Conservation (phyloP, 2,888 invertebrate species). For the Pseudoips prasinana region DNA sequence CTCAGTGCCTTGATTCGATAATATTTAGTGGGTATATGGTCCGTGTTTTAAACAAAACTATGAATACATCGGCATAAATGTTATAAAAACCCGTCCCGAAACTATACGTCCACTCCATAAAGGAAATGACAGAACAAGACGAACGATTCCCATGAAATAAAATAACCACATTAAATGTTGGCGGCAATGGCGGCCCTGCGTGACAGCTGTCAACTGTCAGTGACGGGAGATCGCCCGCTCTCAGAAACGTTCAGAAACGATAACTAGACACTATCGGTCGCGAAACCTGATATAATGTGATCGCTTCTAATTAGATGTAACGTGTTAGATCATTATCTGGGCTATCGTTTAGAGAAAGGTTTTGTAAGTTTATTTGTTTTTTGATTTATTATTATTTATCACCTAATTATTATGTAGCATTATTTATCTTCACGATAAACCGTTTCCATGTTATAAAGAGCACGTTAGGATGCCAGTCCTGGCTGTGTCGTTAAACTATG, state of each 20-base stretch:
- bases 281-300: conserved; percentile 69
- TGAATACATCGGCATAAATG: too few relatives aligned
- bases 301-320: conserved; percentile 57
- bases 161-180: conserved; percentile 36
- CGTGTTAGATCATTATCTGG: conserved; percentile 36
- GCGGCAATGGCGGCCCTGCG: conserved; percentile 32
- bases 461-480: too few relatives aligned
- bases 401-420: too few relatives aligned
- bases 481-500: too few relatives aligned
- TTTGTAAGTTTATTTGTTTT: conserved; percentile 7
- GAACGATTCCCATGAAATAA: conserved; percentile 35
- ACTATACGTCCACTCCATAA: too few relatives aligned
- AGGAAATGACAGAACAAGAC: conserved; percentile 26
- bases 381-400: conserved; percentile 5
- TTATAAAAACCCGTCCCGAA: too few relatives aligned
- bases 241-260: conserved; percentile 56
- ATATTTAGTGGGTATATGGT: too few relatives aligned
- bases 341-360: too few relatives aligned
- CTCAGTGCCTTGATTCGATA: too few relatives aligned
- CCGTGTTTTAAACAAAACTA: too few relatives aligned
- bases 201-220: conserved; percentile 78
- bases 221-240: conserved; percentile 71
- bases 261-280: conserved; percentile 60
- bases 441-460: too few relatives aligned
- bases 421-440: too few relatives aligned